phyloP scores from a whole-genome alignment of 1,140 invertebrate species.

The Metaphire vulgaris region DNA sequence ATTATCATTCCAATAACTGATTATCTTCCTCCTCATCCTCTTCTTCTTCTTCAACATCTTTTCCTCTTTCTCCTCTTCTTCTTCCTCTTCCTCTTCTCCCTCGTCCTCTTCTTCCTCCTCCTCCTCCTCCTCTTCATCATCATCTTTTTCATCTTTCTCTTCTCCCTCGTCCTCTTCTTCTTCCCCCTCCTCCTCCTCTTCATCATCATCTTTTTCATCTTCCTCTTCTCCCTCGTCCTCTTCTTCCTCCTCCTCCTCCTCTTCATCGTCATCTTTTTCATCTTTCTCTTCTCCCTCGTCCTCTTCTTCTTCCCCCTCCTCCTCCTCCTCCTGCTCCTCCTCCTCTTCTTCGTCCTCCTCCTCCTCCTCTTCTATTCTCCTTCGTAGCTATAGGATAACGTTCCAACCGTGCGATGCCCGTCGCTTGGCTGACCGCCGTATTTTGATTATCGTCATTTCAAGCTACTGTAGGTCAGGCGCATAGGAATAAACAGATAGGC shows the following conservation, averaged over 20 bases:
- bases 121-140: not conserved
- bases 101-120: not conserved
- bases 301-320: not conserved
- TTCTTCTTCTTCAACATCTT: not conserved
- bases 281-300: not conserved
- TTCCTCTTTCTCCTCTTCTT: not conserved
- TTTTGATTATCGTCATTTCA: too few relatives aligned
- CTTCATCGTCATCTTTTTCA: not conserved
- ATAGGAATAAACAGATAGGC: too few relatives aligned
- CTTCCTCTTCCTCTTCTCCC: not conserved
- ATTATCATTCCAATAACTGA: too few relatives aligned
- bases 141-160: not conserved
- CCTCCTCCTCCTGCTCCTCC: not conserved
- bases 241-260: not conserved
- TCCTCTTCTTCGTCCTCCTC: not conserved
- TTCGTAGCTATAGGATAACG: too few relatives aligned
- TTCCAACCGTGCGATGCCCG: too few relatives aligned
- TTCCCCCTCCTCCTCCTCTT: not conserved
- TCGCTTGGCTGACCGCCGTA: too few relatives aligned
- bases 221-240: not conserved
- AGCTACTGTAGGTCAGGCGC: too few relatives aligned
- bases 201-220: not conserved
- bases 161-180: not conserved
- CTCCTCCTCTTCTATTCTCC: not conserved
- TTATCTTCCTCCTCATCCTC: not conserved